A percentile compares a stretch with the other conserved stretches of the same genome.
Evolutionary conservation across 2,797 vertebrate species (phyloP).

Genomic region (Pagetopsis macropterus): DNA sequence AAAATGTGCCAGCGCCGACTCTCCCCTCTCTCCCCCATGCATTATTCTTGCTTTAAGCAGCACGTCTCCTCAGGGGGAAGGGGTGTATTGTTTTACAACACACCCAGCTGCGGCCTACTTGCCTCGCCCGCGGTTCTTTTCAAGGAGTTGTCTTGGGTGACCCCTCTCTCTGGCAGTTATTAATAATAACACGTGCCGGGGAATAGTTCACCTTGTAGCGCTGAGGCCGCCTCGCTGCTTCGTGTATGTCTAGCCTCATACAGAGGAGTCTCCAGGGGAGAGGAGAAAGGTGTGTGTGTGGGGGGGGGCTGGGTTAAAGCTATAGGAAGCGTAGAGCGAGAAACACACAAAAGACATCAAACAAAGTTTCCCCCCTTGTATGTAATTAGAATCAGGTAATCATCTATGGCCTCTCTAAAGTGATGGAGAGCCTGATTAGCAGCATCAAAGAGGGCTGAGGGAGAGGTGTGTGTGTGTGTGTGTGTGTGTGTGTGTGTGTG

Average conservation of each 20-base stretch:
- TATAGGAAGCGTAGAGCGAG: slow-evolving; percentile 20
- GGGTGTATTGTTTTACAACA: slow-evolving; percentile 78
- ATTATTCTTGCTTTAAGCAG: slow-evolving; percentile 82
- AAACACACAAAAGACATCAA: slow-evolving; percentile 60
- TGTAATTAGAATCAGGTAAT: slow-evolving; percentile 66
- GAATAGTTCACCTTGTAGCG: slow-evolving; percentile 83
- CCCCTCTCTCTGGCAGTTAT: slow-evolving; percentile 82
- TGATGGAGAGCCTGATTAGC: slow-evolving; percentile 61
- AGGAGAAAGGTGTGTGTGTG: slow-evolving; percentile 8
- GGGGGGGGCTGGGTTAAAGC: slow-evolving; percentile 10
- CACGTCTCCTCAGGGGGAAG: slow-evolving; percentile 59
- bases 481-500: slow-evolving; percentile 6
- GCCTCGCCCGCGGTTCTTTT: slow-evolving; percentile 78
- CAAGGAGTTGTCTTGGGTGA: slow-evolving; percentile 80
- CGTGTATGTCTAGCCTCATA: slow-evolving; percentile 59
- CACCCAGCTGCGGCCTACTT: slow-evolving; percentile 79
- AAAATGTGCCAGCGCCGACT: slow-evolving; percentile 48
- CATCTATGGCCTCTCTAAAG: slow-evolving; percentile 41
- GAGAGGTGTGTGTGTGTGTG: slow-evolving; percentile 7
- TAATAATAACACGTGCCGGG: slow-evolving; percentile 81
- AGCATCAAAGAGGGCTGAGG: slow-evolving; percentile 47
- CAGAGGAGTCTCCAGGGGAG: slow-evolving; percentile 32
- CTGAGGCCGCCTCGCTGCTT: slow-evolving; percentile 49
- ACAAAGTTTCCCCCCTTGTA: slow-evolving; percentile 42
- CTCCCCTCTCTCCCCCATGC: slow-evolving; percentile 62